Conservation (phyloP, 2,113 vertebrate species). For the Etia nguti region DNA sequence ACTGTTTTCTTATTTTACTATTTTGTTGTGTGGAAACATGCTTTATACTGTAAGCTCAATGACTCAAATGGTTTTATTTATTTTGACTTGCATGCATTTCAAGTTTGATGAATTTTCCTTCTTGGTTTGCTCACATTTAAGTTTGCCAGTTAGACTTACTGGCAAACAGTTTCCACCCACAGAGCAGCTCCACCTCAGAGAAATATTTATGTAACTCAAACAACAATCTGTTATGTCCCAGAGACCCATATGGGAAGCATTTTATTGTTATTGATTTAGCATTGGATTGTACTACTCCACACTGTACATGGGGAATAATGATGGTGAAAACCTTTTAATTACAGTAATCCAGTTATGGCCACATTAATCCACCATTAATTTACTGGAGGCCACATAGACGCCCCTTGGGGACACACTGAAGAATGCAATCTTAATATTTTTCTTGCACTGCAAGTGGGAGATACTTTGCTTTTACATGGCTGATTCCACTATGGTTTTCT, state of each 20-base stretch:
- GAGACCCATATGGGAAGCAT: constrained; percentile 15
- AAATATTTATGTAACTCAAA: constrained; percentile 30
- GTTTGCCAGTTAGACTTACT: background rate
- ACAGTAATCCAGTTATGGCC: background rate
- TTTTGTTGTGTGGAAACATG: background rate
- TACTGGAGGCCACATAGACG: background rate
- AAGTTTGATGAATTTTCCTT: background rate
- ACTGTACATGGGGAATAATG: background rate
- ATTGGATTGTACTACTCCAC: background rate
- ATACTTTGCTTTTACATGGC: background rate
- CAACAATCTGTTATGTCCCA: constrained; percentile 34
- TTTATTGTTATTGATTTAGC: constrained; percentile 42
- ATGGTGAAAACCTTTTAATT: constrained; percentile 20
- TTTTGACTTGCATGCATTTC: background rate
- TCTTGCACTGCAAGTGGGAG: background rate
- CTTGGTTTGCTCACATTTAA: background rate
- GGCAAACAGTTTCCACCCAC: constrained; percentile 10
- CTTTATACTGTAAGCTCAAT: background rate
- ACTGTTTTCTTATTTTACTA: background rate
- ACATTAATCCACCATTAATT: background rate
- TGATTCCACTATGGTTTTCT: background rate
- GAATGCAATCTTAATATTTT: background rate
- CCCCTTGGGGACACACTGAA: background rate
- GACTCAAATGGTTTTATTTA: background rate
- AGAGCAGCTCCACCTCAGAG: constrained; percentile 6